phyloP scores from a whole-genome alignment of 1,140 invertebrate species.

The Acromyrmex heyeri region DNA sequence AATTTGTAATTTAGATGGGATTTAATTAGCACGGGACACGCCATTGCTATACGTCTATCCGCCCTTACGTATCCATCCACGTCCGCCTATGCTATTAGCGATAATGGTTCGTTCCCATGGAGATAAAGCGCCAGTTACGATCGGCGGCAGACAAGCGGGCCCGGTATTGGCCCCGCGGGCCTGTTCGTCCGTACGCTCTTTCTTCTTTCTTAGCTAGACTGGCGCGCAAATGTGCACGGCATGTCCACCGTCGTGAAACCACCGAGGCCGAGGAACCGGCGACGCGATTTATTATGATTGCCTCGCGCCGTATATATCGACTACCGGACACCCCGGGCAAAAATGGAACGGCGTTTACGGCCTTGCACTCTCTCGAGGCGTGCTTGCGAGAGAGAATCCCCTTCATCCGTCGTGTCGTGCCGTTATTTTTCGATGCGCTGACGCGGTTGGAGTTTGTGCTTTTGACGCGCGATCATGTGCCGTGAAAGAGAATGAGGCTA shows the following conservation, averaged over 20 bases:
- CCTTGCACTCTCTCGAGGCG: conserved; percentile 47
- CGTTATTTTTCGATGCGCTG: conserved; percentile 65
- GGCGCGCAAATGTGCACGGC: conserved; percentile 29
- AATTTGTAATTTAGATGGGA: conserved; percentile 73
- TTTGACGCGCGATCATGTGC: conserved; percentile 40
- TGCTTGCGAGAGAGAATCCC: conserved; percentile 13
- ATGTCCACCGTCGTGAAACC: conserved; percentile 61
- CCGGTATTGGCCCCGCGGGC: conserved; percentile 39
- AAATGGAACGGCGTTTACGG: conserved; percentile 66
- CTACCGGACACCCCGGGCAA: conserved; percentile 59
- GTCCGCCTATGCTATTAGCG: conserved; percentile 73
- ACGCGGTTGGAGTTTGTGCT: conserved; percentile 59
- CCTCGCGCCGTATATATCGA: conserved; percentile 51
- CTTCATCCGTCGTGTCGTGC: conserved; percentile 6
- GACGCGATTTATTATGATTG: conserved; percentile 67
- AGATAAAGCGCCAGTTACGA: conserved; percentile 65
- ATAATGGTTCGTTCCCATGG: conserved; percentile 77
- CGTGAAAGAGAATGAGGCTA: conserved; percentile 28
- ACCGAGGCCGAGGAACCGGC: conserved; percentile 41
- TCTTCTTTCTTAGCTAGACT: conserved; percentile 12
- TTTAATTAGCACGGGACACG: conserved; percentile 64
- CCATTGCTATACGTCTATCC: conserved; percentile 58
- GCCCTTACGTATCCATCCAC: conserved; percentile 68
- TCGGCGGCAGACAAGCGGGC: conserved; percentile 44
- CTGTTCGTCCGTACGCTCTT: conserved; percentile 27